These are phyloP conservation scores for Thymallus thymallus DNA, from an alignment of 2,113 vertebrate species.

Conservation along the genomic window DNA sequence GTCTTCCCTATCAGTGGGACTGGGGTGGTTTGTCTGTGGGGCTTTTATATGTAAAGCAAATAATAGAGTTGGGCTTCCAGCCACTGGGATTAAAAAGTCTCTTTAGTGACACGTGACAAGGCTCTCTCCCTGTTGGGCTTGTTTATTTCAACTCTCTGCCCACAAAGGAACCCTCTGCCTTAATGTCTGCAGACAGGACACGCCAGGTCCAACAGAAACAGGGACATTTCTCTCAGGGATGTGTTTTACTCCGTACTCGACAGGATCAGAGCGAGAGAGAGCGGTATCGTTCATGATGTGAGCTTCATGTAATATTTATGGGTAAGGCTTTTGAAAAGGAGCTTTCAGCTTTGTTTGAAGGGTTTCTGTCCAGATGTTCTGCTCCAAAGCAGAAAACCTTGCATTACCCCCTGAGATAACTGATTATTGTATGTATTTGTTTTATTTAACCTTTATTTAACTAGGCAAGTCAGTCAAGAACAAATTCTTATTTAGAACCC, in stretches of 20 bases:
- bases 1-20: constrained; percentile 13
- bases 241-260: not conserved
- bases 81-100: not conserved
- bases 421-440: no score
- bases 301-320: no score
- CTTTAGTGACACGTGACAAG: not conserved
- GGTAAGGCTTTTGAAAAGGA: no score
- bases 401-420: no score
- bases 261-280: no score
- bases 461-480: no score
- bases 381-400: not conserved
- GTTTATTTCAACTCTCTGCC: not conserved
- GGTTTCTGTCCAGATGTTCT: not conserved
- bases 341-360: not conserved
- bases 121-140: not conserved
- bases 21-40: constrained; percentile 22
- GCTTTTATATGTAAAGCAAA: constrained; percentile 31
- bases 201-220: not conserved
- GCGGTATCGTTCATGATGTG: no score
- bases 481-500: no score
- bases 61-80: not conserved
- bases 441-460: no score
- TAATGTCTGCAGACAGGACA: not conserved
- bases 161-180: not conserved
- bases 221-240: not conserved